phyloP scores from a whole-genome alignment of 2,888 invertebrate genomes.

The Plebejus anna region DNA sequence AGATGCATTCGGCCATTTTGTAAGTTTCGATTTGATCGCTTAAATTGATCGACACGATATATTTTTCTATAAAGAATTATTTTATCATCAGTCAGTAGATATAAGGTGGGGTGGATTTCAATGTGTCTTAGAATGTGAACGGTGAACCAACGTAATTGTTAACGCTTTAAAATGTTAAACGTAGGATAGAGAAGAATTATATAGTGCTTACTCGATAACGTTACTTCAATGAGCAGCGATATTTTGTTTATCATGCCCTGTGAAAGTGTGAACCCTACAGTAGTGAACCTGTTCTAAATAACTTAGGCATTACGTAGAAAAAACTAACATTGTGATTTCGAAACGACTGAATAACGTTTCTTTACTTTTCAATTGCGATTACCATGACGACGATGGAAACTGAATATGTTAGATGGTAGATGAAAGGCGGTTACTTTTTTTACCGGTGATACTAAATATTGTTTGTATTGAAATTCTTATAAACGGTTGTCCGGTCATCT shows the following conservation, averaged over 20 bases:
- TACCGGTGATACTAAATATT: background rate
- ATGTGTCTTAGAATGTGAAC: conserved; percentile 28
- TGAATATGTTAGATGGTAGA: background rate
- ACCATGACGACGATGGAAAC: background rate
- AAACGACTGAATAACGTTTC: background rate
- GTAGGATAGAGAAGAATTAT: conserved; percentile 20
- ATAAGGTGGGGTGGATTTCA: conserved; percentile 14
- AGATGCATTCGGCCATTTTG: conserved; percentile 1
- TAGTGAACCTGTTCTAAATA: background rate
- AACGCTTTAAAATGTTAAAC: conserved; percentile 27
- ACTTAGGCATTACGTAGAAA: background rate
- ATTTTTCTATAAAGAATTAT: conserved; percentile 21
- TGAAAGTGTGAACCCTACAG: too few species aligned
- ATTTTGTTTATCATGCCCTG: conserved; percentile 1
- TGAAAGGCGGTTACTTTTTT: background rate
- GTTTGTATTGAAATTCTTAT: background rate
- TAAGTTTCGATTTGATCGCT: background rate
- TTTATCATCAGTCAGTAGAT: conserved; percentile 12
- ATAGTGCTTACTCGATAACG: background rate
- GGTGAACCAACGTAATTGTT: conserved; percentile 27
- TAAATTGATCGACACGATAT: conserved; percentile 4
- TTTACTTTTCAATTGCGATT: background rate
- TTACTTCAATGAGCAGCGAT: background rate
- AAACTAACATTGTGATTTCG: background rate
- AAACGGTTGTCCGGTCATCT: background rate